These are phyloP conservation scores for Acanthornis magna DNA, from an alignment of 2,797 vertebrate species.

Conservation along the genomic window DNA sequence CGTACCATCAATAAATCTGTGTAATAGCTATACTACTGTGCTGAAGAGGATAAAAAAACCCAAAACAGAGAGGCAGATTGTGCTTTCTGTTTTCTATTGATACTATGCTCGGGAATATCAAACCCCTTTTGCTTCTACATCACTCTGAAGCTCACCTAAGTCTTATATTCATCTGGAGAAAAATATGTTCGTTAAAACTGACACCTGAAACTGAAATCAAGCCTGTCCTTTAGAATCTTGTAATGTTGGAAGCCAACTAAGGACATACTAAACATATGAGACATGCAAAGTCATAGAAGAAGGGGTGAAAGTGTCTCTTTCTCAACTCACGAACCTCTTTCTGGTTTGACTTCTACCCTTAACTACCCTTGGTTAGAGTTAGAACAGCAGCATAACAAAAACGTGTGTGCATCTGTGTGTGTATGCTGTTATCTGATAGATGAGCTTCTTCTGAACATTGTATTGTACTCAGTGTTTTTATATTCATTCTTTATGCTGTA, in stretches of 20 bases:
- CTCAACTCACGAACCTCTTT: background rate
- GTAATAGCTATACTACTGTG: background rate
- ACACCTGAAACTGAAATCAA: background rate
- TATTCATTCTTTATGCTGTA: background rate
- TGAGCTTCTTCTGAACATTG: accelerated
- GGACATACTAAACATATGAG: accelerated
- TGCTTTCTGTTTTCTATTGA: background rate
- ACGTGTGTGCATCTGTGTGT: background rate
- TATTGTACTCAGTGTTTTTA: background rate
- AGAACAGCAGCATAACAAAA: background rate
- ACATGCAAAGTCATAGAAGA: background rate
- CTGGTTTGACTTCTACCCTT: background rate
- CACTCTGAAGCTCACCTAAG: accelerated
- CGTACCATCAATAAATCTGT: background rate
- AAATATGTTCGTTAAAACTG: background rate
- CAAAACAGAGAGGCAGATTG: background rate
- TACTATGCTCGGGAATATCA: background rate
- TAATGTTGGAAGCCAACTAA: background rate
- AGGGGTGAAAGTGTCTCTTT: background rate
- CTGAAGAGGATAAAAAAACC: background rate
- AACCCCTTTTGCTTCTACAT: background rate
- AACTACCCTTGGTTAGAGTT: background rate
- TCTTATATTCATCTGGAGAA: background rate
- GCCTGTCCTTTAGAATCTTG: accelerated
- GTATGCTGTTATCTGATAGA: background rate